Percentiles rank a stretch among this genome's conserved stretches.
Conservation (phyloP, 2,113 vertebrate genomes). For the Dromiciops gliroides region DNA sequence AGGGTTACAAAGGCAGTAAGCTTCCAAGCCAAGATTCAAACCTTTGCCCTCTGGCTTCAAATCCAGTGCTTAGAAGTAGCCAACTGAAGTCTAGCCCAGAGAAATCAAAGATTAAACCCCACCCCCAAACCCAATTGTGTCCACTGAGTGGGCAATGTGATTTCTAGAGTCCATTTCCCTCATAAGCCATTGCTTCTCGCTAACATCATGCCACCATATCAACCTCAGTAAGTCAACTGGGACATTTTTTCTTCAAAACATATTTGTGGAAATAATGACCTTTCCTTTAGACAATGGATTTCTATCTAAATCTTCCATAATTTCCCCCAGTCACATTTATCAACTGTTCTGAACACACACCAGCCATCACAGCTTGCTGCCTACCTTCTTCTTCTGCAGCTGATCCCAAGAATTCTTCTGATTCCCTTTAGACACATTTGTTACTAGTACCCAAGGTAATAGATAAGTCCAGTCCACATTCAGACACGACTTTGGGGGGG, state of each 20-base stretch:
- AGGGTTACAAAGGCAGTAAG: neutral
- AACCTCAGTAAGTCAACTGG: constrained; percentile 33
- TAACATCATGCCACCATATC: constrained; percentile 39
- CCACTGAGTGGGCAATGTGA: neutral
- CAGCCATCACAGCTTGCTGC: constrained; percentile 21
- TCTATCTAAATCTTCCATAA: constrained; percentile 48
- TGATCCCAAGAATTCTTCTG: neutral
- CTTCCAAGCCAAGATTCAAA: neutral
- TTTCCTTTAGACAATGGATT: constrained; percentile 63
- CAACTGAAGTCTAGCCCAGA: neutral
- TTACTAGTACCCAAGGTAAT: neutral
- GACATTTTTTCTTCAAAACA: constrained; percentile 42
- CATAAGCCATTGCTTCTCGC: constrained; percentile 17
- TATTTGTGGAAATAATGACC: constrained; percentile 54
- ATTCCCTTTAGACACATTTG: neutral
- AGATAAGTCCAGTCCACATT: neutral
- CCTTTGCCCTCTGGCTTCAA: neutral
- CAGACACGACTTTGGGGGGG: neutral
- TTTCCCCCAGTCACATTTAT: constrained; percentile 47
- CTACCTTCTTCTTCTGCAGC: constrained; percentile 49
- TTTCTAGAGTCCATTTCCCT: neutral
- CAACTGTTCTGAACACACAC: neutral
- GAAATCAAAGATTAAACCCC: neutral
- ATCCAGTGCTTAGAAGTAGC: neutral
- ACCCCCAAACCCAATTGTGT: neutral